Evolutionary conservation across 1,140 invertebrate species (phyloP).

Genomic region (Drosophila bocki): DNA sequence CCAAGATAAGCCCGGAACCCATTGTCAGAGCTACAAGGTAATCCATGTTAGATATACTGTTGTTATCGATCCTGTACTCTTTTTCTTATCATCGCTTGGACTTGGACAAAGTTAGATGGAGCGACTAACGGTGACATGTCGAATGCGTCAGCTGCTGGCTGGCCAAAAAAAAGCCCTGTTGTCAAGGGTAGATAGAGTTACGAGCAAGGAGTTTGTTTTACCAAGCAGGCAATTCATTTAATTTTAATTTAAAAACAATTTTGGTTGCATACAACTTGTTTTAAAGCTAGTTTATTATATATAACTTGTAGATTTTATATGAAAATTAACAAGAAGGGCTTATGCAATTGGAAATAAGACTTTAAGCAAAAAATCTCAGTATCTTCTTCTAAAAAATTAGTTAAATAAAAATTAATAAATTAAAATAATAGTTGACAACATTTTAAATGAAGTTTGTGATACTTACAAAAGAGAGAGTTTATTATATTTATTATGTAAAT

Average conservation of each 20-base stretch:
- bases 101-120: constrained; percentile 22
- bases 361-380: too few relatives aligned
- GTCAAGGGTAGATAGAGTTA: constrained; percentile 7
- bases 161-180: constrained; percentile 13
- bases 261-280: background rate
- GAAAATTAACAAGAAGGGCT: background rate
- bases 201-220: background rate
- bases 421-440: background rate
- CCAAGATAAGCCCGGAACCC: constrained; percentile 30
- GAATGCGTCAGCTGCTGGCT: constrained; percentile 35
- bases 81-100: constrained; percentile 28
- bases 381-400: background rate
- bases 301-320: background rate
- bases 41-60: constrained; percentile 60
- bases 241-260: background rate
- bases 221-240: background rate
- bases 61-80: constrained; percentile 38
- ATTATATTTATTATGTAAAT: too few relatives aligned
- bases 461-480: too few relatives aligned
- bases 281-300: background rate
- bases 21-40: constrained; percentile 41
- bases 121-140: constrained; percentile 32
- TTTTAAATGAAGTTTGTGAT: background rate
- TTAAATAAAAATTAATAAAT: background rate
- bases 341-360: background rate